Base-by-base conservation (phyloP, 2,797 vertebrate species). In the Semaprochilodus insignis region DNA sequence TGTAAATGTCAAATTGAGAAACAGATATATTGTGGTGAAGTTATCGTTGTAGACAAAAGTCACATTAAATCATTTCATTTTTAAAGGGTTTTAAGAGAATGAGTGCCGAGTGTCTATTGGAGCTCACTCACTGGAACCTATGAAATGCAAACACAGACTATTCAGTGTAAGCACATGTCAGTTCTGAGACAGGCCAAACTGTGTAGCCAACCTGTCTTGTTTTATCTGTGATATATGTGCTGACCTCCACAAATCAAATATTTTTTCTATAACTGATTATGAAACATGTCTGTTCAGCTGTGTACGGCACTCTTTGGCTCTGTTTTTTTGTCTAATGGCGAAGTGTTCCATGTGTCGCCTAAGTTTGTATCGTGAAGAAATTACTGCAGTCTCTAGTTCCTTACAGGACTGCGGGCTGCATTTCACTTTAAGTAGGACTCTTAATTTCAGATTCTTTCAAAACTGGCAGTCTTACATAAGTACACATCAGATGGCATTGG, bases 181-280 rank as follows among this genome's bases (percentile, higher is more conserved):
- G 23, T 34, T 74, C 16, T 36, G 48, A 54, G 51, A 59, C 11
- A 48, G 36, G 67, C 62, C 62, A 55, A 54, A 34, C 75, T n/a
- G 55, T 25, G 5, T 60, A 25, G 17, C 48, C 31, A 52, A 21
- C 25, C 40, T 60, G 34, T 71, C 34, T 25, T 21, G 8, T 60
- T 63, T 55, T 63, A 74, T 74, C 60, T 74, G 7, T 21, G 70
- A 19, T 40, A 63, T 62, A 72, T 63, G 2, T 57, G 48, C 52
- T 17, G 83, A 44, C 25, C 14, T 25, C 66, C 31, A 25, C 25
- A 62, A 77, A 44, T 72, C 31, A 88, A 88, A 91, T 90, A 89
- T 89, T 91, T 89, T 77, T 82, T 25, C 44, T 25, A 14, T 65
- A 77, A 21, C 14, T 74, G 81, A 44, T 79, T 23, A 77, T 73